Conservation (phyloP, 1,140 invertebrate genomes). For the Telenomus remus region DNA sequence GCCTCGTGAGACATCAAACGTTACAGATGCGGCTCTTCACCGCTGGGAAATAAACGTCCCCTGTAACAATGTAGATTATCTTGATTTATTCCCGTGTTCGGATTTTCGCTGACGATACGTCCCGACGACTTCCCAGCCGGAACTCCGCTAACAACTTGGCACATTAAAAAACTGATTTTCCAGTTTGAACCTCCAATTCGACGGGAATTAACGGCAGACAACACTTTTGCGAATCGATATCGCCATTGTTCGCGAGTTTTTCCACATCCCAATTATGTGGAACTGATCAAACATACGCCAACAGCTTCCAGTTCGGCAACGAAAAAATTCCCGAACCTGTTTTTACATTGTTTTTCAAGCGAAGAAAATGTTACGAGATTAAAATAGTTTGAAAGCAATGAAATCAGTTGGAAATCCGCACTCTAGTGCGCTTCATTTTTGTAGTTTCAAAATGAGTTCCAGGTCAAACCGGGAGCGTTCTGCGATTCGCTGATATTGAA, state of each 20-base stretch:
- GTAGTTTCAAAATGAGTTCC: conserved; percentile 12
- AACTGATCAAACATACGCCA: too few relatives aligned
- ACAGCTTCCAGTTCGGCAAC: too few relatives aligned
- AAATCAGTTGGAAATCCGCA: not conserved
- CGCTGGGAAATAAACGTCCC: conserved; percentile 34
- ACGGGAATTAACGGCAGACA: too few relatives aligned
- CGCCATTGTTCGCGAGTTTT: too few relatives aligned
- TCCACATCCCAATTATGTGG: too few relatives aligned
- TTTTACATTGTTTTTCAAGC: too few relatives aligned
- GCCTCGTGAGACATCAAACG: conserved; percentile 50
- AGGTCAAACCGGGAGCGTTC: conserved; percentile 10
- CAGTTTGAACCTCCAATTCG: too few relatives aligned
- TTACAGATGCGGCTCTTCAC: conserved; percentile 43
- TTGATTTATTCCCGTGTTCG: conserved; percentile 33
- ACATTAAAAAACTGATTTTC: too few relatives aligned
- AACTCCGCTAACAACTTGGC: not conserved
- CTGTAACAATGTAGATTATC: conserved; percentile 43
- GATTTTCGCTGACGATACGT: conserved; percentile 11
- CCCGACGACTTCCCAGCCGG: conserved; percentile 9
- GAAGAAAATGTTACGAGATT: not conserved
- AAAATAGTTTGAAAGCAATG: not conserved
- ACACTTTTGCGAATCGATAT: too few relatives aligned
- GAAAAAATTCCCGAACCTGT: too few relatives aligned
- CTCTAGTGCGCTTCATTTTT: conserved; percentile 13
- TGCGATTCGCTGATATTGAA: conserved; percentile 20